phyloP scores from a whole-genome alignment of 2,888 invertebrate species.

The Harpalus rufipes region DNA sequence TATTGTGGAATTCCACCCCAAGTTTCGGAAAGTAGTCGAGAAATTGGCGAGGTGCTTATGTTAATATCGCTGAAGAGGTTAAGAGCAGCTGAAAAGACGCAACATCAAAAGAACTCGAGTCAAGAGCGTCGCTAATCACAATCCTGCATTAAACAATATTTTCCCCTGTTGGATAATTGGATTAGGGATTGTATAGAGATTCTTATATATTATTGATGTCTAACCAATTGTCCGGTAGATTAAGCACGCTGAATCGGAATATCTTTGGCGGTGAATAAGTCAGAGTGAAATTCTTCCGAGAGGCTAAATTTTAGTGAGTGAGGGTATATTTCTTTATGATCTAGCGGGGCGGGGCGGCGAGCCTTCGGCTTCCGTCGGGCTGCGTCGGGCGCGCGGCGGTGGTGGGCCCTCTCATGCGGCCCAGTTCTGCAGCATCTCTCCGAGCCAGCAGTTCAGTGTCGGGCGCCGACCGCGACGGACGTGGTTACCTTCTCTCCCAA shows the following conservation, averaged over 20 bases:
- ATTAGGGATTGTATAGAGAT: conserved; percentile 69
- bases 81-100: conserved; percentile 29
- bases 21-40: background rate
- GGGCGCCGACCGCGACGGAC: conserved; percentile 29
- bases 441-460: conserved; percentile 73
- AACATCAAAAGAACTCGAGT: conserved; percentile 32
- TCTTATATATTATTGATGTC: conserved; percentile 69
- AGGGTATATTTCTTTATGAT: conserved; percentile 75
- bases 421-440: conserved; percentile 62
- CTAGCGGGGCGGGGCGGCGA: conserved; percentile 75
- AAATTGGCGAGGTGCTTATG: conserved; percentile 42
- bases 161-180: conserved; percentile 67
- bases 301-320: conserved; percentile 72
- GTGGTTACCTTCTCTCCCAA: conserved; percentile 59
- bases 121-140: conserved; percentile 71
- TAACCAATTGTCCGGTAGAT: conserved; percentile 75
- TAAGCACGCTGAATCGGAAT: conserved; percentile 73
- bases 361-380: conserved; percentile 79
- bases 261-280: conserved; percentile 67
- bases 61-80: conserved; percentile 51
- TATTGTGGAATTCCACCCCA: background rate
- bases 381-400: conserved; percentile 75
- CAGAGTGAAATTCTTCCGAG: conserved; percentile 72
- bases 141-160: conserved; percentile 70
- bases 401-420: conserved; percentile 50